phyloP scores from a whole-genome alignment of 2,888 invertebrate species.

The Aporophyla nigra region DNA sequence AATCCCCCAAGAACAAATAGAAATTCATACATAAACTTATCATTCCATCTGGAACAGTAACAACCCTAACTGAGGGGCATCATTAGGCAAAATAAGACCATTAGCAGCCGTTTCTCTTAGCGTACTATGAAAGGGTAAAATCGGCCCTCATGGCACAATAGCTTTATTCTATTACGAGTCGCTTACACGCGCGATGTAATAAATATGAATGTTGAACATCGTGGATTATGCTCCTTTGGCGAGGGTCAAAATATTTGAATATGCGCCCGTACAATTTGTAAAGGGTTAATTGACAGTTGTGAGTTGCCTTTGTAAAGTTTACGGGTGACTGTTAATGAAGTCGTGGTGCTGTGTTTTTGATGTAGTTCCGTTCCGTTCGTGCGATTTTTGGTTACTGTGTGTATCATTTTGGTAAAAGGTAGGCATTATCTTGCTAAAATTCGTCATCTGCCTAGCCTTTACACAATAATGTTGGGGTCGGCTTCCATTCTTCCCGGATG shows the following conservation, averaged over 20 bases:
- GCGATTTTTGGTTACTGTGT: slow-evolving; percentile 17
- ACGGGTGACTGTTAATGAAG: slow-evolving; percentile 62
- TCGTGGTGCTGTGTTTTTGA: slow-evolving; percentile 51
- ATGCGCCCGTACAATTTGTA: slow-evolving; percentile 87
- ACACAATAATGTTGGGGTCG: too few species aligned
- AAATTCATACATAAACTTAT: slow-evolving; percentile 88
- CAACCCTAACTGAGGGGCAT: slow-evolving; percentile 86
- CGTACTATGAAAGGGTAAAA: slow-evolving; percentile 88
- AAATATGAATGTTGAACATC: slow-evolving; percentile 90
- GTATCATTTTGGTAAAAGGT: neutral
- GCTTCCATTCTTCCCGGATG: too few species aligned
- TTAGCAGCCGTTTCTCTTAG: slow-evolving; percentile 90
- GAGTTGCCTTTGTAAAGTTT: slow-evolving; percentile 76
- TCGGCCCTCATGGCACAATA: slow-evolving; percentile 87
- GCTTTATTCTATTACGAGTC: slow-evolving; percentile 88
- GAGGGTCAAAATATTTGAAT: slow-evolving; percentile 91
- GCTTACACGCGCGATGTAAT: slow-evolving; percentile 90
- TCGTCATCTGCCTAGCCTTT: too few species aligned
- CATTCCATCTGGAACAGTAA: slow-evolving; percentile 84
- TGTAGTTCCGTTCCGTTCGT: slow-evolving; percentile 42
- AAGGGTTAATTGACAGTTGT: slow-evolving; percentile 87
- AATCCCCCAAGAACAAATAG: slow-evolving; percentile 76
- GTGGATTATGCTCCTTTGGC: slow-evolving; percentile 88
- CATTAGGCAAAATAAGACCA: slow-evolving; percentile 90
- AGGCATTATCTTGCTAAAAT: too few species aligned